These are phyloP conservation scores for Trachythela sp. DNA, from an alignment of 64 coral and sea anemone species.

Conservation along the genomic window DNA sequence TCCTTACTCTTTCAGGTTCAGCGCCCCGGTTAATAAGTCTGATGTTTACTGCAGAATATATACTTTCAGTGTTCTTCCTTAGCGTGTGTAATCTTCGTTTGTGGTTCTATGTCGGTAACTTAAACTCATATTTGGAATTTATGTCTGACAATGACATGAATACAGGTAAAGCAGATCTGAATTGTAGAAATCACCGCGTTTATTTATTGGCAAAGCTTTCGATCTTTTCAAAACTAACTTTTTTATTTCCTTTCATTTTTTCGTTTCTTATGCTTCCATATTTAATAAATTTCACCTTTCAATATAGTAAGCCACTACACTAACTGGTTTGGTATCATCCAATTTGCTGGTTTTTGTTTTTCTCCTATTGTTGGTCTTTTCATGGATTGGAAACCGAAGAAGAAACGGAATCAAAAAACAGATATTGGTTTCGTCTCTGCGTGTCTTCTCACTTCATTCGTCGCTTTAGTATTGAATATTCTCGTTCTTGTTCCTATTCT, in stretches of 20 bases:
- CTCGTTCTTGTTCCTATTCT: background rate
- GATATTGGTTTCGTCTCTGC: background rate
- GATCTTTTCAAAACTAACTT: too few relatives aligned
- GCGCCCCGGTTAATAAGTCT: background rate
- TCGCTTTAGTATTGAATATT: conserved; percentile 11
- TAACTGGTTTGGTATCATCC: background rate
- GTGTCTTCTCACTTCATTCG: background rate
- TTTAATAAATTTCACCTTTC: background rate
- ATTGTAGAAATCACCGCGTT: background rate
- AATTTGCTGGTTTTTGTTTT: background rate
- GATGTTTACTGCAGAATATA: background rate
- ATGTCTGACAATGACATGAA: background rate
- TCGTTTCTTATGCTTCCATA: background rate
- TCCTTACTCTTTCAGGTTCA: too few relatives aligned
- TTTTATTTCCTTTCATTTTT: too few relatives aligned
- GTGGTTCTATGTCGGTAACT: background rate
- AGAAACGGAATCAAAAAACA: background rate
- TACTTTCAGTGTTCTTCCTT: background rate
- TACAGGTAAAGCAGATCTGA: background rate
- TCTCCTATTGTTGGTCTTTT: background rate
- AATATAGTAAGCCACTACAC: background rate
- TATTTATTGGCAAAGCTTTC: too few relatives aligned
- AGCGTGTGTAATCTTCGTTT: background rate
- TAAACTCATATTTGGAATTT: conserved; percentile 9
- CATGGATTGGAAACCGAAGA: conserved; percentile 16